Conservation (phyloP, 1,140 invertebrate genomes). For the Mylabris phalerata region DNA sequence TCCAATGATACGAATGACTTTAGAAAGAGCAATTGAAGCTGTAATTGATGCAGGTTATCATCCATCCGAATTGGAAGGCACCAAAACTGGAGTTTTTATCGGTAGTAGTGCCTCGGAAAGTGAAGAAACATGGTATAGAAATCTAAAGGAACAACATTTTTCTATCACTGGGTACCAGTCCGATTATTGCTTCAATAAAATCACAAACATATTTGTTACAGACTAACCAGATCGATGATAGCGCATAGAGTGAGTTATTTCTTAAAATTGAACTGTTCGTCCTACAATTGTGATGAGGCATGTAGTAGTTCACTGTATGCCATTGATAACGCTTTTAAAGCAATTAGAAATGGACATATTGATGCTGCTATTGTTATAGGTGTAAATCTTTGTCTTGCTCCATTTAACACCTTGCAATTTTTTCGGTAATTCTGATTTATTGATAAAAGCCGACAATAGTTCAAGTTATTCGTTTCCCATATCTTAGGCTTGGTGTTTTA, state of each 20-base stretch:
- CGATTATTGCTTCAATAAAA: not conserved
- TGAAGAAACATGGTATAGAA: not conserved
- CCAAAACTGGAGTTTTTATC: slow-evolving; percentile 71
- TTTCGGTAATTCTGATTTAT: slow-evolving; percentile 42
- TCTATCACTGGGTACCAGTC: not conserved
- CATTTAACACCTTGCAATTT: slow-evolving; percentile 79
- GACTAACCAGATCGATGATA: slow-evolving; percentile 51
- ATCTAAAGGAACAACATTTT: not conserved
- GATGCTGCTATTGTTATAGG: slow-evolving; percentile 85
- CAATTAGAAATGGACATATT: slow-evolving; percentile 69
- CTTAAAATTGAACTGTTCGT: slow-evolving; percentile 65
- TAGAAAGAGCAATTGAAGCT: slow-evolving; percentile 80
- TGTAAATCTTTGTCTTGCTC: slow-evolving; percentile 76
- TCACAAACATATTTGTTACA: not conserved
- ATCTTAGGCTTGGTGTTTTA: slow-evolving; percentile 69
- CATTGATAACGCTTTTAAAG: slow-evolving; percentile 70
- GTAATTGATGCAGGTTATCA: slow-evolving; percentile 75
- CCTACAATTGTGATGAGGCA: slow-evolving; percentile 78
- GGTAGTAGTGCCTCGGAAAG: slow-evolving; percentile 50
- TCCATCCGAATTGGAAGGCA: slow-evolving; percentile 53
- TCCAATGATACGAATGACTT: slow-evolving; percentile 74
- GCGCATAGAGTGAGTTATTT: slow-evolving; percentile 81
- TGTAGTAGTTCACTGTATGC: slow-evolving; percentile 86
- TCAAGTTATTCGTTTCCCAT: no score
- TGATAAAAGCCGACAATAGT: no score